A percentile compares a stretch with the other conserved stretches of the same genome.
phyloP scores from a whole-genome alignment of 2,888 invertebrate genomes.

The Dryobota labecula region DNA sequence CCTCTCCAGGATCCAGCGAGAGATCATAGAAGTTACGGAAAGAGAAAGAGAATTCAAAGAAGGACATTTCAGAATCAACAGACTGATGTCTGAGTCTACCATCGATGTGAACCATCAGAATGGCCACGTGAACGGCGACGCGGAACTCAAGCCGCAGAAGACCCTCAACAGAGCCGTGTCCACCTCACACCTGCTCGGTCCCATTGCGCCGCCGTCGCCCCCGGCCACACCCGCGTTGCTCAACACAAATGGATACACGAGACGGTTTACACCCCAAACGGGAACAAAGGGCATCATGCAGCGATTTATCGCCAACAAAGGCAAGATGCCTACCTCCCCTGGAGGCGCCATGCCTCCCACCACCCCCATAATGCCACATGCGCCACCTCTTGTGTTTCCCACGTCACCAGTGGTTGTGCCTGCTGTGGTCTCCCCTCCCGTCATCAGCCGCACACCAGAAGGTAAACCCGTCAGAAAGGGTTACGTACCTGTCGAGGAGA shows the following conservation, averaged over 20 bases:
- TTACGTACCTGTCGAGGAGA: constrained; percentile 96
- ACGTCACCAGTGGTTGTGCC: constrained; percentile 77
- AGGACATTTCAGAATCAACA: constrained; percentile 88
- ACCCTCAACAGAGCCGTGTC: constrained; percentile 85
- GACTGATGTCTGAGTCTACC: constrained; percentile 87
- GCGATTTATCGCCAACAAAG: constrained; percentile 95
- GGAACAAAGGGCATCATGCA: constrained; percentile 96
- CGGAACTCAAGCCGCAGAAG: constrained; percentile 75
- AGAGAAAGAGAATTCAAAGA: constrained; percentile 95
- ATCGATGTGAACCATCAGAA: constrained; percentile 87
- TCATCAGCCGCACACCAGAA: constrained; percentile 90
- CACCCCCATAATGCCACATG: constrained; percentile 71
- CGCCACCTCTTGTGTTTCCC: constrained; percentile 80
- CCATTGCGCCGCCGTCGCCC: constrained; percentile 80
- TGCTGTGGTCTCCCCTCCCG: constrained; percentile 77
- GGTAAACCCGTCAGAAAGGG: constrained; percentile 93
- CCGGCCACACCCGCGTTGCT: constrained; percentile 81
- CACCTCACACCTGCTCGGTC: constrained; percentile 85
- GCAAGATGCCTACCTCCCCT: constrained; percentile 89
- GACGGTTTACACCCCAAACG: constrained; percentile 92
- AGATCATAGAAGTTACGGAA: constrained; percentile 96
- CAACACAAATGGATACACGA: constrained; percentile 88
- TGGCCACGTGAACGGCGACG: constrained; percentile 83
- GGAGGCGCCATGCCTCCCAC: constrained; percentile 77
- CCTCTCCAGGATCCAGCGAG: constrained; percentile 95